These are phyloP conservation scores for Chymomyza fuscimana DNA, from an alignment of 2,888 invertebrate species.

Conservation along the genomic window DNA sequence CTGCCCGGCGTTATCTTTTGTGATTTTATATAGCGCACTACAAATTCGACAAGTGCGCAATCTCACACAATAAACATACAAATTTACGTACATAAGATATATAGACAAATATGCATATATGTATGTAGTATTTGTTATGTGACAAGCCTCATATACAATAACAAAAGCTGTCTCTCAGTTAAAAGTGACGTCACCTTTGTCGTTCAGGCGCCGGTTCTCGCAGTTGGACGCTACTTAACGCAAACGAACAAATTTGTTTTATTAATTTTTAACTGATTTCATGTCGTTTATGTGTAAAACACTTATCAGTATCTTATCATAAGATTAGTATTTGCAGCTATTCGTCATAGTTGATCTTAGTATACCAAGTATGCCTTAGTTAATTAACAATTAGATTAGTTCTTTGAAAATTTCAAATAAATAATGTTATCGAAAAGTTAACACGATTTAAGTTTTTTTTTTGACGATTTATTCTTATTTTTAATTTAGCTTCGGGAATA, in stretches of 20 bases:
- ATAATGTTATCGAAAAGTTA: no score
- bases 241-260: constrained; percentile 18
- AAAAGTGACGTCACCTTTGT: constrained; percentile 28
- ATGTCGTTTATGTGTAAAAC: not conserved
- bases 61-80: not conserved
- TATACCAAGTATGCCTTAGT: no score
- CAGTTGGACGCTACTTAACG: constrained; percentile 9
- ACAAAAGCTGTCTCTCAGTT: constrained; percentile 10
- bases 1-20: constrained; percentile 14
- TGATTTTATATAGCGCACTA: constrained; percentile 11
- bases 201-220: constrained; percentile 24
- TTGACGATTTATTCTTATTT: no score
- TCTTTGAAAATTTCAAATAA: no score
- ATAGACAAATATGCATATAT: not conserved
- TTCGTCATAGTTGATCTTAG: not conserved
- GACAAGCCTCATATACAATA: constrained; percentile 15
- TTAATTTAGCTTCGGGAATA: constrained; percentile 17
- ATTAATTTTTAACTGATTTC: constrained; percentile 35
- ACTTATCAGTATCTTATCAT: not conserved
- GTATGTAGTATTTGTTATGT: constrained; percentile 7
- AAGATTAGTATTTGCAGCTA: not conserved
- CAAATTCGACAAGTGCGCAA: not conserved
- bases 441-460: no score
- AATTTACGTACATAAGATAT: not conserved
- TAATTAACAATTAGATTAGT: no score